Percentiles rank a stretch among this genome's conserved stretches.
These are phyloP conservation scores for Cardiocondyla obscurior DNA, from an alignment of 1,140 invertebrate species.

Conservation along the genomic window DNA sequence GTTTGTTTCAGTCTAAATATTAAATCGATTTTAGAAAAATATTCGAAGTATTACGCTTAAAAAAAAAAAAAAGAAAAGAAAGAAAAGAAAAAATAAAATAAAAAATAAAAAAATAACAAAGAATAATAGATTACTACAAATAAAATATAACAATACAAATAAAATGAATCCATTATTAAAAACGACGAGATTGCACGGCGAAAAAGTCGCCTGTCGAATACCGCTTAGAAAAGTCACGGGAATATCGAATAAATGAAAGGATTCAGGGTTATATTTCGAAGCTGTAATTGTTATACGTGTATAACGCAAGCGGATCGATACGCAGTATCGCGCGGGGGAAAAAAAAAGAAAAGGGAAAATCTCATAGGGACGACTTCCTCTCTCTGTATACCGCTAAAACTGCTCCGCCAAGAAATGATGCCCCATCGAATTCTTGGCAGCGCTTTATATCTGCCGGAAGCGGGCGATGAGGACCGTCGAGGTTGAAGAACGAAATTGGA, in stretches of 20 bases:
- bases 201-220: not conserved
- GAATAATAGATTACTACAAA: not conserved
- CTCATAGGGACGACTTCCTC: no score
- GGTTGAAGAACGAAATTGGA: slow-evolving; percentile 48
- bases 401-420: slow-evolving; percentile 53
- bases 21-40: not conserved
- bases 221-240: not conserved
- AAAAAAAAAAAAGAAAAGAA: slow-evolving; percentile 7
- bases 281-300: slow-evolving; percentile 18
- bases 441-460: slow-evolving; percentile 29
- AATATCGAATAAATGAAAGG: not conserved
- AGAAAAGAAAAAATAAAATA: not conserved
- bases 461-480: slow-evolving; percentile 32
- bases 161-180: not conserved
- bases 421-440: slow-evolving; percentile 56
- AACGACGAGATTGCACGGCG: not conserved
- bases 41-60: not conserved
- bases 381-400: not conserved
- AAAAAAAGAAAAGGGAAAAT: no score
- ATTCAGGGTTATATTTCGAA: not conserved
- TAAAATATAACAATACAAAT: not conserved
- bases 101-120: slow-evolving; percentile 1
- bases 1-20: not conserved
- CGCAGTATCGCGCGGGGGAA: not conserved
- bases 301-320: not conserved